These are phyloP conservation scores for Acanthornis magna DNA, from an alignment of 2,797 vertebrate genomes.

Conservation along the genomic window DNA sequence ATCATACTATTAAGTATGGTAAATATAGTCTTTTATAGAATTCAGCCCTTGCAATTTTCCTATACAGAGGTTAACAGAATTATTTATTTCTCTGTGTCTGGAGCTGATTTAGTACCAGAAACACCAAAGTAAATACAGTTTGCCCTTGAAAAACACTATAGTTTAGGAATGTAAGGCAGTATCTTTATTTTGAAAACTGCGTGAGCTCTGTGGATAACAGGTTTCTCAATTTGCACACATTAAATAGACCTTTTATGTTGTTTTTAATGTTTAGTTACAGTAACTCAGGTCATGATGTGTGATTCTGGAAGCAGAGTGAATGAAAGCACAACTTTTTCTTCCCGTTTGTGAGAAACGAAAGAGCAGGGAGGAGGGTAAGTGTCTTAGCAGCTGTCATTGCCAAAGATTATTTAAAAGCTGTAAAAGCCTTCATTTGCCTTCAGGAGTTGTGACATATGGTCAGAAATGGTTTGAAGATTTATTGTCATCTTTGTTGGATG, in stretches of 20 bases:
- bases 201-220: neutral
- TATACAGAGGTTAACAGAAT: neutral
- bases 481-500: conserved; percentile 80
- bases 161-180: neutral
- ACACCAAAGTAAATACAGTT: neutral
- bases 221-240: conserved; percentile 2
- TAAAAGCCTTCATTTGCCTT: conserved; percentile 77
- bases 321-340: conserved; percentile 6
- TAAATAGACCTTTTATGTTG: neutral
- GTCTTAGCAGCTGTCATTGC: conserved; percentile 71
- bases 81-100: neutral
- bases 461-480: conserved; percentile 85
- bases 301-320: neutral
- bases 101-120: neutral
- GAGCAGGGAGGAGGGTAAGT: conserved; percentile 24
- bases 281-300: neutral
- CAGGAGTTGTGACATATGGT: conserved; percentile 86
- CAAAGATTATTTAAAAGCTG: conserved; percentile 82
- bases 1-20: neutral
- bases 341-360: neutral
- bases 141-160: neutral
- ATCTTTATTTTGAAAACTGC: neutral
- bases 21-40: neutral
- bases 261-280: conserved; percentile 9
- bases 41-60: neutral